Evolutionary conservation across 2,113 vertebrate species (phyloP), one percentile per base, ranked within the genome.

Genomic region (Proterorhinus semilunaris): DNA sequence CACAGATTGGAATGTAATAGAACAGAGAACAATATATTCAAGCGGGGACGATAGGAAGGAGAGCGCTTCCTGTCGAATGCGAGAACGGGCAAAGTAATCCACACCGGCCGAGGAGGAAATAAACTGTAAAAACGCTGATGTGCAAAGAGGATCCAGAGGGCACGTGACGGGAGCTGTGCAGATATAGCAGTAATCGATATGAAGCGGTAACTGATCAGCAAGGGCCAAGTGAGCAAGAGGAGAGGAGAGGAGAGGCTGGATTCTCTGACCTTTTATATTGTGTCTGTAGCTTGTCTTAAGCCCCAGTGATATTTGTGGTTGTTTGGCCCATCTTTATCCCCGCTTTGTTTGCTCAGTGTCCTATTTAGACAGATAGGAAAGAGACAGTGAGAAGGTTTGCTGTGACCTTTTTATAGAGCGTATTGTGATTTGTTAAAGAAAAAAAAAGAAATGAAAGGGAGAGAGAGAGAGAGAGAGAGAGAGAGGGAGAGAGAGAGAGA

Each of bases 121-220:
- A 57, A 62, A 71, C 1, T 2, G 10, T 54, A 63, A 73, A 36
- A 64, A 67, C 50, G 27, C 65, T n/a, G 62, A 48, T 50, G 36
- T 21, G 61, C 43, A 6, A 53, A 71, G 75, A 52, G 76, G 68
- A 64, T 81, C 62, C 65, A 73, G 66, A 71, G 68, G 78, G 64
- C 81, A 78, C 65, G 71, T 72, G 78, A 77, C 74, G 68, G 57
- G 66, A 6, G 48, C 51, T 77, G 80, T 76, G 81, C 85, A 80
- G 78, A 79, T 86, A 68, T 76, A 82, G 82, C 73, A 79, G 74
- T 75, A 85, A 90, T 83, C 77, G 7, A 88, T 88, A 87, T 71
- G 65, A 59, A 76, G 75, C 62, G 68, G 83, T 86, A 86, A 87
- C 76, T 83, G 86, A 88, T 87, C 81, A 83, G 86, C 74, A 69